phyloP scores from a whole-genome alignment of 2,113 vertebrate species.

The Tupaia chinensis region DNA sequence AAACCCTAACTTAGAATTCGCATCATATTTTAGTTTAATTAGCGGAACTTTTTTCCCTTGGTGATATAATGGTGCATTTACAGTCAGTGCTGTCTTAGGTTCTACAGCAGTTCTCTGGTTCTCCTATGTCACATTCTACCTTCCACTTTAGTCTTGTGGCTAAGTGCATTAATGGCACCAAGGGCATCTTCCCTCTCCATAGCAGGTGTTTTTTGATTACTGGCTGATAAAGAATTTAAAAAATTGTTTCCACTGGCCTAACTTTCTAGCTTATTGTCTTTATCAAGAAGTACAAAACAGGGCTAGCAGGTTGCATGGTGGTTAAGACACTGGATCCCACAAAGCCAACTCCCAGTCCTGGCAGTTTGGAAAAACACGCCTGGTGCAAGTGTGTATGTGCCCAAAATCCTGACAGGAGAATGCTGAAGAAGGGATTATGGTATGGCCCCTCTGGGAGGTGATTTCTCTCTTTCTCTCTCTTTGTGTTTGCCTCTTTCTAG shows the following conservation, averaged over 20 bases:
- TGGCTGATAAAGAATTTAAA: neutral
- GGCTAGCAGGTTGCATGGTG: no score
- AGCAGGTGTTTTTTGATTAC: neutral
- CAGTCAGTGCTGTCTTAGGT: neutral
- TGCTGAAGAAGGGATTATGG: no score
- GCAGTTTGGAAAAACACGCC: no score
- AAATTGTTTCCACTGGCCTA: neutral
- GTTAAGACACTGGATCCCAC: no score
- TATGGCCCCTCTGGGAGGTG: no score
- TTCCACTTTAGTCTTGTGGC: neutral
- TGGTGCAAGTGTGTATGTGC: no score
- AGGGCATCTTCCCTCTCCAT: neutral
- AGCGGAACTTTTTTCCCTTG: neutral
- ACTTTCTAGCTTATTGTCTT: neutral
- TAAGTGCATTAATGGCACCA: neutral
- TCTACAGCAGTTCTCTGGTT: neutral
- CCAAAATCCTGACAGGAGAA: no score
- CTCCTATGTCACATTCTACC: neutral
- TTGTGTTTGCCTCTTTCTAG: no score
- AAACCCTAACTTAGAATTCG: neutral
- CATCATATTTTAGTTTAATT: neutral
- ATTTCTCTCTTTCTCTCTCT: no score
- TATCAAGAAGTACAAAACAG: neutral
- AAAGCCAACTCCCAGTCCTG: no score
- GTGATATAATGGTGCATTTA: neutral